Base-by-base conservation (phyloP, 2,113 vertebrate species). In the Romanogobio albipinnatus region DNA sequence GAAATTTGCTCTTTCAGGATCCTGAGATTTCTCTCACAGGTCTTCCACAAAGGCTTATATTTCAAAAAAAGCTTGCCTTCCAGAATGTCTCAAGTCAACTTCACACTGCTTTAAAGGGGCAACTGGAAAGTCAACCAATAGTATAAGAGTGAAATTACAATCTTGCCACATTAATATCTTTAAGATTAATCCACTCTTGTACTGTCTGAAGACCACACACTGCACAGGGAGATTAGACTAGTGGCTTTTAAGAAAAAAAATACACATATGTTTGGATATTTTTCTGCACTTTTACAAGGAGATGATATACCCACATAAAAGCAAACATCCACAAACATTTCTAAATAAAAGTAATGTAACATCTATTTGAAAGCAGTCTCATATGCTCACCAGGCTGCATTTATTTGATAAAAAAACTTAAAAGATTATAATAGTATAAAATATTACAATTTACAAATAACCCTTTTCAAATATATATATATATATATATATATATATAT, bases 1-100 rank as follows among this genome's bases (percentile, higher is more conserved):
- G 71, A 90, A 87, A 91, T 91, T 86, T 91, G 66, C 85, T 91
- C 82, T 89, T 91, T 86, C 89, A 70, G 59, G 87, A 90, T 91
- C 86, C 88, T 53, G 56, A 90, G 88, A 91, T 93, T 90, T 84
- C 59, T 89, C 86, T 86, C 78, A 83, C 88, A 83, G 64, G 70
- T 84, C 80, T 76, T 76, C 76, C 70, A 71, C 82, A 75, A 73
- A 78, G 82, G 47, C 47, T 84, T 33, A 62, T 87, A 86, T 80
- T 90, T 83, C 89, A 90, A 89, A 90, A 86, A 87, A 90, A 90
- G 90, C 47, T 82, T 86, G 77, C 84, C 76, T 85, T 90, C 89
- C 87, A 75, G 22, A 77, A 75, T 85, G 83, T 85, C 84, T 51
- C 3, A 83, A 86, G 84, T 90, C 87, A 85, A 85, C 90, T 85